Evolutionary conservation across 2,888 invertebrate genomes (phyloP).

Genomic region (Myopa testacea): DNA sequence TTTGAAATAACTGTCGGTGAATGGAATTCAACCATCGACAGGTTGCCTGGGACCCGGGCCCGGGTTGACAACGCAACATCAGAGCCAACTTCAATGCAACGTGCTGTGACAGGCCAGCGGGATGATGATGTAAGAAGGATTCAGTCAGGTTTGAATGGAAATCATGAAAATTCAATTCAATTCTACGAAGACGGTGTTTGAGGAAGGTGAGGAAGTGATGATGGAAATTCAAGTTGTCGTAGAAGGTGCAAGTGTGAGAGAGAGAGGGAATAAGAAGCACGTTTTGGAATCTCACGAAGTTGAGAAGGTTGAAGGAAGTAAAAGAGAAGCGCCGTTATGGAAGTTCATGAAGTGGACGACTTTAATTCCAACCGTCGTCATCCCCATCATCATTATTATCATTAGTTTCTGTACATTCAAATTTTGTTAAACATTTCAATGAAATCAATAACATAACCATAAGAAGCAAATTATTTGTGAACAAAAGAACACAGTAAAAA

Average conservation of each 20-base stretch:
- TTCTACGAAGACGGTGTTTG: neutral
- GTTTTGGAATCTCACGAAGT: neutral
- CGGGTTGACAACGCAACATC: constrained; percentile 12
- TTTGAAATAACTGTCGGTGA: constrained; percentile 33
- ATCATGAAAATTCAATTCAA: constrained; percentile 27
- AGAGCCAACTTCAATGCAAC: neutral
- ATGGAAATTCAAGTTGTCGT: neutral
- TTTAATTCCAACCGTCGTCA: too few relatives aligned
- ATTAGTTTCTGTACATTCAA: too few relatives aligned
- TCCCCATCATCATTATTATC: neutral
- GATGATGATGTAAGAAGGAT: neutral
- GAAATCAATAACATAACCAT: too few relatives aligned
- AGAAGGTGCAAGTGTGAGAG: neutral
- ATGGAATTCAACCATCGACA: constrained; percentile 15
- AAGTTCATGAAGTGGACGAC: too few relatives aligned
- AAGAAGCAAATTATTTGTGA: too few relatives aligned
- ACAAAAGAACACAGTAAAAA: too few relatives aligned
- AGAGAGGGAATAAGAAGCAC: neutral
- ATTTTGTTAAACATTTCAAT: too few relatives aligned
- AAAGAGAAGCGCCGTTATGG: neutral
- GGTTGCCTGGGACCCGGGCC: constrained; percentile 6
- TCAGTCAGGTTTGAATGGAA: constrained; percentile 15
- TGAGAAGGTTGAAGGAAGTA: neutral
- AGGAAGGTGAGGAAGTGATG: neutral
- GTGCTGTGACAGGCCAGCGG: neutral